Evolutionary conservation across 2,113 vertebrate genomes (phyloP).

Genomic region (Plestiodon gilberti): DNA sequence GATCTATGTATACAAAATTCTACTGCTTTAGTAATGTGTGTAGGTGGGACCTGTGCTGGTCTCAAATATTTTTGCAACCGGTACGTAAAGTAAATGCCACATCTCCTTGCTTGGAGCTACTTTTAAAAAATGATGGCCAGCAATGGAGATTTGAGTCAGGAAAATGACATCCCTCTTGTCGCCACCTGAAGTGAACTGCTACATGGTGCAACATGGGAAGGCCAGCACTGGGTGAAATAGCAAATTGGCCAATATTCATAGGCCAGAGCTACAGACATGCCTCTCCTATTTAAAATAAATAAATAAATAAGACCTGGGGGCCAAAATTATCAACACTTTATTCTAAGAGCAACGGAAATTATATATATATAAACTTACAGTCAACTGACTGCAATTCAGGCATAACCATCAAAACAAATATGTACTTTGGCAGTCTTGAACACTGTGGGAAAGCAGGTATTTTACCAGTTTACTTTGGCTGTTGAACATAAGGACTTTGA

Average conservation of each 20-base stretch:
- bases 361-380: slow-evolving; percentile 17
- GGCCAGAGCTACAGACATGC: background rate
- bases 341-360: background rate
- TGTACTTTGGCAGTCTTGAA: slow-evolving; percentile 11
- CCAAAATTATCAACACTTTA: slow-evolving; percentile 34
- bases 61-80: background rate
- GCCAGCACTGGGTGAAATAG: background rate
- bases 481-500: background rate
- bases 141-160: background rate
- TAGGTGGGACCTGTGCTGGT: background rate
- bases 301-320: slow-evolving; percentile 31
- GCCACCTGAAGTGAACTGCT: background rate
- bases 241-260: background rate
- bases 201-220: background rate
- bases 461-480: background rate
- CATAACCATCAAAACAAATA: slow-evolving; percentile 1
- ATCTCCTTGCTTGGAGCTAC: background rate
- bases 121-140: background rate
- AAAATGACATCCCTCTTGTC: background rate
- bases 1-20: background rate
- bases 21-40: background rate
- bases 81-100: background rate
- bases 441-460: background rate
- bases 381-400: background rate
- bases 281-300: background rate